A percentile compares a stretch with the other conserved stretches of the same genome.
Conservation (phyloP, 2,888 invertebrate genomes). For the Clunio marinus region DNA sequence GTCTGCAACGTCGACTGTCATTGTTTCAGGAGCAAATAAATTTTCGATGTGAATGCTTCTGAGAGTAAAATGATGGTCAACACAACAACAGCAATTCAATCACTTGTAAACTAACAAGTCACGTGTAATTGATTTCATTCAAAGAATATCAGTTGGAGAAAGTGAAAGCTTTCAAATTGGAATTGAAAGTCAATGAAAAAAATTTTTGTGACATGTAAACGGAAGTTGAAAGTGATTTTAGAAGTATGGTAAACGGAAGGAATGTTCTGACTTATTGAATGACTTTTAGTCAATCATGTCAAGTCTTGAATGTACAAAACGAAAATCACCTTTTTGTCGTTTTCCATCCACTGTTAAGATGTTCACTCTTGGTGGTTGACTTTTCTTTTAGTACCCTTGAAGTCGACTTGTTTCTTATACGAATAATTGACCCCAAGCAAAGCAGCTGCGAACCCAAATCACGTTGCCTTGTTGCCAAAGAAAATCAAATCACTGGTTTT, state of each 20-base stretch:
- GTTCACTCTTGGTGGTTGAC: not conserved
- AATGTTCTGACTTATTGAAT: not conserved
- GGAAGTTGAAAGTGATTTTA: not conserved
- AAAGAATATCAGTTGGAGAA: not conserved
- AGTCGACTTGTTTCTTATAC: not conserved
- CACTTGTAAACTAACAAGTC: too few relatives aligned
- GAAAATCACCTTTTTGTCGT: not conserved
- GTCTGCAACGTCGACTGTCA: not conserved
- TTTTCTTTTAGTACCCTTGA: not conserved
- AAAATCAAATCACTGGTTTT: not conserved
- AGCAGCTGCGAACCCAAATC: too few relatives aligned
- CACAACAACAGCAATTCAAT: not conserved
- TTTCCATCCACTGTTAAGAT: not conserved
- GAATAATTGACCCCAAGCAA: conserved; percentile 6
- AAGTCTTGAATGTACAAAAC: not conserved
- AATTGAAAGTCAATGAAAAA: conserved; percentile 26
- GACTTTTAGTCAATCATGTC: not conserved
- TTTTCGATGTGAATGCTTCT: not conserved
- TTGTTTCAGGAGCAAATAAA: not conserved
- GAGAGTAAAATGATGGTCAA: not conserved
- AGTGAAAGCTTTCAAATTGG: not conserved
- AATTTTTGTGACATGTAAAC: not conserved
- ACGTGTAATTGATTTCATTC: not conserved
- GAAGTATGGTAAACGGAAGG: not conserved
- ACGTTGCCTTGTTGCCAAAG: too few relatives aligned